These are phyloP conservation scores for Dione vanillae DNA, from an alignment of 2,888 invertebrate genomes.

Conservation along the genomic window DNA sequence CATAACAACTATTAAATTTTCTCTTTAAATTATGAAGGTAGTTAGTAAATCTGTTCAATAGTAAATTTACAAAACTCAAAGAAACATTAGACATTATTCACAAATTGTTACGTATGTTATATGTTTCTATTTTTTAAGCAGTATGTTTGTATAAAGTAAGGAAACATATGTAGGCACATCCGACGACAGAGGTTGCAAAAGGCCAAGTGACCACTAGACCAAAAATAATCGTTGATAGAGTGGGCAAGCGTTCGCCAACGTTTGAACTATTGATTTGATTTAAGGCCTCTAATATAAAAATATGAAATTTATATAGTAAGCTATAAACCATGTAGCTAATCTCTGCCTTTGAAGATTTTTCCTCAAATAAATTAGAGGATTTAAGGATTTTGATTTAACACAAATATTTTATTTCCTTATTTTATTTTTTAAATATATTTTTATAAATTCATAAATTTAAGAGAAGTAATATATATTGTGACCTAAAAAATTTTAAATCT, in stretches of 20 bases:
- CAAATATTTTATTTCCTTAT: neutral
- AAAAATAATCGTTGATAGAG: slow-evolving; percentile 83
- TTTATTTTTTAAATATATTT: too few species aligned
- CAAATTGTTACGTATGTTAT: too few species aligned
- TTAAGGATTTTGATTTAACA: neutral
- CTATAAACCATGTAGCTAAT: slow-evolving; percentile 16
- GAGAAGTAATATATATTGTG: too few species aligned
- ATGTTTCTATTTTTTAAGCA: too few species aligned
- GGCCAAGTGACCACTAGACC: slow-evolving; percentile 74
- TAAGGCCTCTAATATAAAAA: slow-evolving; percentile 49
- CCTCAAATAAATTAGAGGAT: slow-evolving; percentile 3
- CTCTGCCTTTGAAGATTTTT: slow-evolving; percentile 26
- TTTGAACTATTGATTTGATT: slow-evolving; percentile 76
- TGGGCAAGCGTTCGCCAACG: slow-evolving; percentile 75
- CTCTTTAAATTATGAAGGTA: neutral
- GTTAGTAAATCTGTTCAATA: too few species aligned
- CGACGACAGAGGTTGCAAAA: slow-evolving; percentile 34
- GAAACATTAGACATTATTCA: too few species aligned
- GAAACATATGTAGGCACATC: slow-evolving; percentile 20
- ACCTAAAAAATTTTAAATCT: too few species aligned
- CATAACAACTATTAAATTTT: slow-evolving; percentile 17
- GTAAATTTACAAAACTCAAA: too few species aligned
- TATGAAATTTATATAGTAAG: slow-evolving; percentile 31
- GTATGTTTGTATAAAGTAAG: neutral
- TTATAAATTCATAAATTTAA: too few species aligned